Evolutionary conservation across 2,888 invertebrate species (phyloP), one percentile per base, ranked within the genome.

Genomic region (Xylota sylvarum): DNA sequence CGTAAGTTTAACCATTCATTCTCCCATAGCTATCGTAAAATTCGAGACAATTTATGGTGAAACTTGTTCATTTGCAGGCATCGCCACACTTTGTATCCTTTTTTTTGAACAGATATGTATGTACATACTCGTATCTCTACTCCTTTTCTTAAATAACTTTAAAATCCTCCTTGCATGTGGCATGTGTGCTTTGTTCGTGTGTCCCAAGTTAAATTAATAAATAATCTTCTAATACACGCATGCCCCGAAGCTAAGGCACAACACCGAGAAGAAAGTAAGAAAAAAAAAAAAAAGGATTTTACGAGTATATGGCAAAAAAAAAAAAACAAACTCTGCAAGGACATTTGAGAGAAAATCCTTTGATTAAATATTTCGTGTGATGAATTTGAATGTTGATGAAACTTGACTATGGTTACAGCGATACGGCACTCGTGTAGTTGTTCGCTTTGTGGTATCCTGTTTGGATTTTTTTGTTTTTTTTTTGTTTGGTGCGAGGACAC

Each of bases 351-450:
- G 65, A 48, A 72, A 70, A 64, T 77, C 82, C 76, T 76, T 82
- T 82, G 82, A 82, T 82, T 82, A 82, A 82, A 82, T 82, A 82
- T 82, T 82, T 77, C 77, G 82, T 77, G 77, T 77, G 77, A 82
- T 82, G 82, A 82, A 82, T 82, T 76, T 77, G 70, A 82, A 82
- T 69, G 55, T 40, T 76, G 60, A 72, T 50, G 58, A 60, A 52
- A 43, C 48, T 60, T 52, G 48, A 48, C 14, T 37, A n/a, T 46
- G 65, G 40, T 14, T 14, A 43, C 17, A 19, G 17, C 23, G 32
- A n/a, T 10, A 30, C 35, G 52, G 23, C 19, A 0, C 48, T 32
- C 32, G 32, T 32, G 4, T n/a, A n/a, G n/a, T n/a, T 14, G 48
- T 27, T 69, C 40, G 17, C 5, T 6, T 2, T 17, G 64, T 50